Conservation (phyloP, 2,888 invertebrate species). For the Steinernema hermaphroditum region DNA sequence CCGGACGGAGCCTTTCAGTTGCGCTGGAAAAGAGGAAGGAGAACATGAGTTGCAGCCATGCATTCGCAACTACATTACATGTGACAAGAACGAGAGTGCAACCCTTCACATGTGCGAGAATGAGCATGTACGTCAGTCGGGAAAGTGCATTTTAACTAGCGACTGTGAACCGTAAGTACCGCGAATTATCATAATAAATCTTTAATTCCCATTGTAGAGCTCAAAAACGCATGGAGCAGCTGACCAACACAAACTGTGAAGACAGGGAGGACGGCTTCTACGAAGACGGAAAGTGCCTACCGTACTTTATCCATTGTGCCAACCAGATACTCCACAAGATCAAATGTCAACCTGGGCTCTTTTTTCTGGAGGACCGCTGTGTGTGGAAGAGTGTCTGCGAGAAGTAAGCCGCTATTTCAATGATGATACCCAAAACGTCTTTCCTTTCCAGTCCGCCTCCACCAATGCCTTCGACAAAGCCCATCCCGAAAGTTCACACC, state of each 20-base stretch:
- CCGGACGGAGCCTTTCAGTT: too few relatives aligned
- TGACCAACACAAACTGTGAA: not conserved
- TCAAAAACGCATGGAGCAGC: too few relatives aligned
- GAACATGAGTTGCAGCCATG: too few relatives aligned
- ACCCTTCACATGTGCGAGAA: too few relatives aligned
- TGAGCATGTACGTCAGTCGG: too few relatives aligned
- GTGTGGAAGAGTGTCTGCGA: not conserved
- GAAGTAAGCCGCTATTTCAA: not conserved
- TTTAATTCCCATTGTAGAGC: too few relatives aligned
- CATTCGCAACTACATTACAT: too few relatives aligned
- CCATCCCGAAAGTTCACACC: not conserved
- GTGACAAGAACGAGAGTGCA: too few relatives aligned
- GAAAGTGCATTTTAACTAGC: too few relatives aligned
- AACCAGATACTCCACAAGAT: constrained; percentile 28
- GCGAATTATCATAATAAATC: too few relatives aligned
- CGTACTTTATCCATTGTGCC: constrained; percentile 47
- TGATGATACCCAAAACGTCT: not conserved
- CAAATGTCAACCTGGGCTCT: not conserved
- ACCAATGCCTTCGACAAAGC: not conserved
- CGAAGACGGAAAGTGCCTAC: constrained; percentile 47
- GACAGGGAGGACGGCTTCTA: constrained; percentile 53
- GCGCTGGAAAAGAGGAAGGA: too few relatives aligned
- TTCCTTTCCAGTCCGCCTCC: not conserved
- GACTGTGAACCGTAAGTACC: too few relatives aligned
- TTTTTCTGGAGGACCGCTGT: not conserved